Conservation (phyloP, 2,888 invertebrate species). For the Agrenia bidenticulata region DNA sequence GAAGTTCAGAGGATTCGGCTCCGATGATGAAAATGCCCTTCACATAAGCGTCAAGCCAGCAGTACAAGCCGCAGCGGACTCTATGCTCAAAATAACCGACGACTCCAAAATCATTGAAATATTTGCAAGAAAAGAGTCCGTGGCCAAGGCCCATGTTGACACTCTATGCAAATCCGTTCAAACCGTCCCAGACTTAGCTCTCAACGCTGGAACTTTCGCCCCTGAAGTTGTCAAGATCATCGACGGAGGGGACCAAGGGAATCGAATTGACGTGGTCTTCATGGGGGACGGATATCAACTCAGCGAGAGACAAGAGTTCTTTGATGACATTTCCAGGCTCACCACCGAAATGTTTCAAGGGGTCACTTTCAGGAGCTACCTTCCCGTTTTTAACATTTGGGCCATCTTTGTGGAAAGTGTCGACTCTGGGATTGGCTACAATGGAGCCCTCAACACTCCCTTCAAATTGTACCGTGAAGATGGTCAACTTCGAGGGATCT, state of each 20-base stretch:
- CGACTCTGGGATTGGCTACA: constrained; percentile 50
- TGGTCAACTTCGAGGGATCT: constrained; percentile 47
- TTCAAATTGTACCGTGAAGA: constrained; percentile 39
- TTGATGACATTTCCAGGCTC: constrained; percentile 41
- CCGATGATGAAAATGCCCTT: constrained; percentile 35
- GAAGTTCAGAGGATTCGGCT: constrained; percentile 37
- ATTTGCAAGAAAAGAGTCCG: constrained; percentile 24
- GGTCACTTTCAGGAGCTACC: constrained; percentile 39
- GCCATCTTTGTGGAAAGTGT: constrained; percentile 43
- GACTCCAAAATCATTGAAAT: constrained; percentile 39
- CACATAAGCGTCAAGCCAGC: constrained; percentile 27
- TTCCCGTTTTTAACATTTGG: constrained; percentile 51
- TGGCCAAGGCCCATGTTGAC: constrained; percentile 27
- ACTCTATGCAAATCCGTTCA: constrained; percentile 28
- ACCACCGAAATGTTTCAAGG: constrained; percentile 49
- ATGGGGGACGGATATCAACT: constrained; percentile 49
- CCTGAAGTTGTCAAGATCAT: constrained; percentile 45
- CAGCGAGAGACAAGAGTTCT: constrained; percentile 33
- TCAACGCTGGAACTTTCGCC: not conserved
- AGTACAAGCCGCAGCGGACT: constrained; percentile 20
- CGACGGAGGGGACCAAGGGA: constrained; percentile 43
- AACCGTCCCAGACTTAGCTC: not conserved
- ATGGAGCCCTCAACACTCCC: constrained; percentile 43
- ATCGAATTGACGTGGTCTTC: constrained; percentile 50
- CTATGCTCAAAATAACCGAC: constrained; percentile 20